These are phyloP conservation scores for Capitulum mitella DNA, from an alignment of 2,888 invertebrate species.

Conservation along the genomic window DNA sequence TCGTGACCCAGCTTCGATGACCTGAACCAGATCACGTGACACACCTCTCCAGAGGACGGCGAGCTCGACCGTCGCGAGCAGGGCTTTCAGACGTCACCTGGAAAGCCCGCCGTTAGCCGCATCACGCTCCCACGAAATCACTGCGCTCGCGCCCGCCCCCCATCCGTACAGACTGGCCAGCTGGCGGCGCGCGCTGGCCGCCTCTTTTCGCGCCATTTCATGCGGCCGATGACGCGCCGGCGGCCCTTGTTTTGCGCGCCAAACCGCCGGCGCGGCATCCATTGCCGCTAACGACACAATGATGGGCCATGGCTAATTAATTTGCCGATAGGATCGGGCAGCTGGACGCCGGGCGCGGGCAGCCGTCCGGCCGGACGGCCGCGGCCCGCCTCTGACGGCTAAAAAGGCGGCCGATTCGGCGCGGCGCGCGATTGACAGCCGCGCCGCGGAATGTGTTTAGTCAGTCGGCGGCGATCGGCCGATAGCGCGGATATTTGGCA, in stretches of 20 bases:
- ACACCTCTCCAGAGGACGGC: too few species aligned
- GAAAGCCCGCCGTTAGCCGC: background rate
- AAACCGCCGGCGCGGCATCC: background rate
- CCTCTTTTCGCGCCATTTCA: slow-evolving; percentile 7
- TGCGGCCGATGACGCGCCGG: background rate
- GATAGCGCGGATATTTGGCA: background rate
- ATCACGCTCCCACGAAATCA: background rate
- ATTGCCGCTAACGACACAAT: slow-evolving; percentile 13
- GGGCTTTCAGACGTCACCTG: too few species aligned
- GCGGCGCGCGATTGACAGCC: background rate
- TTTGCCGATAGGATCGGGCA: slow-evolving; percentile 19
- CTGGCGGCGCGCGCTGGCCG: background rate
- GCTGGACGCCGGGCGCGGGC: too few species aligned
- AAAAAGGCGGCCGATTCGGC: slow-evolving; percentile 21
- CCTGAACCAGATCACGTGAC: too few species aligned
- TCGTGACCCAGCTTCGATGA: too few species aligned
- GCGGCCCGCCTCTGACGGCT: background rate
- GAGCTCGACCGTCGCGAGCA: too few species aligned
- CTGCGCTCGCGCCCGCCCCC: background rate
- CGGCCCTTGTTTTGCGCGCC: background rate
- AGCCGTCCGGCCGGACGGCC: background rate
- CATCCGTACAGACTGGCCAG: background rate
- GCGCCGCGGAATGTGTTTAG: background rate
- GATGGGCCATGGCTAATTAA: slow-evolving; percentile 17
- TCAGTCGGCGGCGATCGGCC: background rate